Evolutionary conservation across 2,888 invertebrate species (phyloP), one percentile per base, ranked within the genome.

Genomic region (Ferrisia virgata): DNA sequence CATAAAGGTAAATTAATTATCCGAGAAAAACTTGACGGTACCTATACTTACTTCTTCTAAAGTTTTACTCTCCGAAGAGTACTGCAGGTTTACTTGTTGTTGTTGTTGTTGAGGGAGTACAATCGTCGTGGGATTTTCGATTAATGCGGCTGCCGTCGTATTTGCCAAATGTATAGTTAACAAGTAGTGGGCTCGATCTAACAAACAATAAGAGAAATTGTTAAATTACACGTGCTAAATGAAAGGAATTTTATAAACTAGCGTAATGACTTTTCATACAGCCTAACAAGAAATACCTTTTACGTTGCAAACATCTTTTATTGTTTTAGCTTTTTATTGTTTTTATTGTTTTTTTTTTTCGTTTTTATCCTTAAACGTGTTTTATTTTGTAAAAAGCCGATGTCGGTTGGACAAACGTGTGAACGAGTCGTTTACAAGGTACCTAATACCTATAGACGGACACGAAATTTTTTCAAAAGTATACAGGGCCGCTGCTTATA

Each of bases 181-280:
- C 72, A 72, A 72, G 72, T 72, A 72, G n/a, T 36, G 33, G 8
- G 72, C 72, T 72, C 72, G 33, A 72, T 72, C 72, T 72, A 72
- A 72, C 72, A 72, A 72, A 72, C 72, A 72, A 72, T 36, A 72
- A 72, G 33, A n/a, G 72, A 72, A 72, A 72, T 72, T 72, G 72
- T 72, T 72, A 72, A 72, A 72, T 72, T 72, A 72, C 72, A 72
- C 72, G 72, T 72, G 72, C 72, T 72, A 72, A 72, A 36, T 72
- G 72, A 72, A 72, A 31, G 72, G 72, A 72, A 72, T 33, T 72
- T 72, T 33, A 33, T 72, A 33, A 33, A 36, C 72, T 36, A 72
- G 72, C 72, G 72, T 72, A 72, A 72, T 72, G 72, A 72, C 72
- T 72, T 72, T 36, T 72, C 72, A 72, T 36, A 36, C 9, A 40